Percentiles rank a stretch among this genome's conserved stretches.
These are phyloP conservation scores for Stegodyphus dumicola DNA, from an alignment of 1,140 invertebrate species.

Conservation along the genomic window DNA sequence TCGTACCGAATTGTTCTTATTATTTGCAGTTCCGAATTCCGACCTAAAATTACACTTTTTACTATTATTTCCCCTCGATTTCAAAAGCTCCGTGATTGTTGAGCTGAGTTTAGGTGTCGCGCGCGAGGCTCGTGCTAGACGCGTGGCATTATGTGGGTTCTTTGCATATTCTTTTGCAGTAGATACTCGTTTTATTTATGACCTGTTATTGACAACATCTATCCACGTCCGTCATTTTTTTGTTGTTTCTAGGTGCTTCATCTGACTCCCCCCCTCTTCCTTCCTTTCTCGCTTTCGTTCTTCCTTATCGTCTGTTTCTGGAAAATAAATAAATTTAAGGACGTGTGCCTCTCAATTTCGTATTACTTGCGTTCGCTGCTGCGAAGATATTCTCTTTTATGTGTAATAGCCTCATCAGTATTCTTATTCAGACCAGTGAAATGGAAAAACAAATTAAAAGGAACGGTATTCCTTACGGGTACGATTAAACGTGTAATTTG, in stretches of 20 bases:
- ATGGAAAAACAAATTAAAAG: no score
- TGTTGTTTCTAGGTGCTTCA: background rate
- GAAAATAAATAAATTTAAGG: background rate
- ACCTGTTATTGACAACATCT: conserved; percentile 46
- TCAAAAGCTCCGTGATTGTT: no score
- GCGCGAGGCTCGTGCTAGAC: conserved; percentile 42
- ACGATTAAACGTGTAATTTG: no score
- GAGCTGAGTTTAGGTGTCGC: conserved; percentile 16
- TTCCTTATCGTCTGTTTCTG: background rate
- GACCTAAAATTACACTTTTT: conserved; percentile 2
- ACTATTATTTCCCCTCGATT: background rate
- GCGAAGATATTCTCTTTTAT: no score
- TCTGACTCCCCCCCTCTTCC: background rate
- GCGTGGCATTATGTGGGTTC: conserved; percentile 59
- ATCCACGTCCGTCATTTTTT: background rate
- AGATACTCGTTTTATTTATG: conserved; percentile 42
- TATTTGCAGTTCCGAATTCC: background rate
- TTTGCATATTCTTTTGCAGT: conserved; percentile 46
- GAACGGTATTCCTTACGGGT: no score
- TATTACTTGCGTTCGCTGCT: no score
- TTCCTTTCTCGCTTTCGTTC: conserved; percentile 5
- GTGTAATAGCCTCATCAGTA: no score
- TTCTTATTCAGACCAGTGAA: no score
- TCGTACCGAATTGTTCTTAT: no score
- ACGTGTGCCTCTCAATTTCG: no score